Conservation (phyloP, 1,140 invertebrate species). For the Pogonognathellus flavescens region DNA sequence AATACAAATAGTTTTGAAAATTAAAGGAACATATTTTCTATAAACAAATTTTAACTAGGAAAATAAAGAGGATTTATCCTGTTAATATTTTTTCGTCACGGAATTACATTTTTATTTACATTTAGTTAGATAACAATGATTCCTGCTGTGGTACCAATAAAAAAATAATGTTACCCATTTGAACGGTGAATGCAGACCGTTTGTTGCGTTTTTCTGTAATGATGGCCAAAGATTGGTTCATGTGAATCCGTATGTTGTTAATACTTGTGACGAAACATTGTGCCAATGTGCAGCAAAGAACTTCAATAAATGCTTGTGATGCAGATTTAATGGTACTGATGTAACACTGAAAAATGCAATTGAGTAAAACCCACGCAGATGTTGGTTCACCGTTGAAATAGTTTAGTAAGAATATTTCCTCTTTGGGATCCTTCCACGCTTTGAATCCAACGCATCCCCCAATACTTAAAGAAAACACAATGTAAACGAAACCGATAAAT, state of each 20-base stretch:
- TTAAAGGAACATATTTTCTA: too few relatives aligned
- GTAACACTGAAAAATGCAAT: slow-evolving; percentile 60
- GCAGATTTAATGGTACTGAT: slow-evolving; percentile 51
- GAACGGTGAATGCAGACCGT: neutral
- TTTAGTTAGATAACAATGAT: too few relatives aligned
- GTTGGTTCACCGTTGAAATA: slow-evolving; percentile 32
- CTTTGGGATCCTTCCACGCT: neutral
- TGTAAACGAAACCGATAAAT: slow-evolving; percentile 35
- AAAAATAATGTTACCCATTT: too few relatives aligned
- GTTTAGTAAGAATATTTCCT: slow-evolving; percentile 34
- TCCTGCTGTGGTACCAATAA: too few relatives aligned
- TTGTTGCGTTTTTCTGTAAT: neutral
- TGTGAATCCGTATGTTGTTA: slow-evolving; percentile 31
- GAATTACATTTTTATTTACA: too few relatives aligned
- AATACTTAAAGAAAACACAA: slow-evolving; percentile 5
- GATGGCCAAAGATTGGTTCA: neutral
- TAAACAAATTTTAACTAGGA: too few relatives aligned
- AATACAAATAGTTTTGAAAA: too few relatives aligned
- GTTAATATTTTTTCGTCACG: too few relatives aligned
- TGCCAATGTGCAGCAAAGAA: slow-evolving; percentile 60
- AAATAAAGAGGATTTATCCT: too few relatives aligned
- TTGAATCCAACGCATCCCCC: neutral
- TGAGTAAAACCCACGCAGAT: neutral
- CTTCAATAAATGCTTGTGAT: slow-evolving; percentile 60
- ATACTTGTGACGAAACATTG: slow-evolving; percentile 53